Percentiles rank a stretch among this genome's conserved stretches.
Evolutionary conservation across 1,140 invertebrate genomes (phyloP).

Genomic region (Acromyrmex charruanus): DNA sequence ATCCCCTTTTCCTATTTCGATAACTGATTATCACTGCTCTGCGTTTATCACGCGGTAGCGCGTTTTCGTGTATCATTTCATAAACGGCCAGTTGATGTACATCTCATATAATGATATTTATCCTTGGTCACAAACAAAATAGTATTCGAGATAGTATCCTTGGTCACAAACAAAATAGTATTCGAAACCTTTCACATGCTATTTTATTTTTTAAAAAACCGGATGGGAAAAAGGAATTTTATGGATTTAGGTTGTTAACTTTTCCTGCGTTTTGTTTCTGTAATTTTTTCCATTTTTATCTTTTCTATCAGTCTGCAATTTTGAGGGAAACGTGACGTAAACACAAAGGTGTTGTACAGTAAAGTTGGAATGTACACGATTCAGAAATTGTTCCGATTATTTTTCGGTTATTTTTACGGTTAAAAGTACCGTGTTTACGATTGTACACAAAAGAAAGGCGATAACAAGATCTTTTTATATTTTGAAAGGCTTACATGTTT

Average conservation of each 20-base stretch:
- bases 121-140: background rate
- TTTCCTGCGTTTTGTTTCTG: background rate
- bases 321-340: conserved; percentile 14
- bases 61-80: background rate
- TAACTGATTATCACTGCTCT: background rate
- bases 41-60: conserved; percentile 14
- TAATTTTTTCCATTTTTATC: background rate
- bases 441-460: background rate
- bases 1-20: conserved; percentile 7
- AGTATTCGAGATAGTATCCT: background rate
- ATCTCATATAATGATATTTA: background rate
- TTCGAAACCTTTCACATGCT: background rate
- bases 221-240: background rate
- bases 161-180: background rate
- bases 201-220: background rate
- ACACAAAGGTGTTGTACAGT: background rate
- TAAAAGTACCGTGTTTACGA: background rate
- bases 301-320: background rate
- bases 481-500: background rate
- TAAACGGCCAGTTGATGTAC: background rate
- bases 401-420: conserved; percentile 15
- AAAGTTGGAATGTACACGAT: conserved; percentile 34
- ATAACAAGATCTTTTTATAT: conserved; percentile 7
- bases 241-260: conserved; percentile 6
- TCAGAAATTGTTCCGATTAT: conserved; percentile 28